A percentile compares a stretch with the other conserved stretches of the same genome.
Conservation (phyloP, 2,113 vertebrate species). For the Sinocyclocheilus rhinocerous region DNA sequence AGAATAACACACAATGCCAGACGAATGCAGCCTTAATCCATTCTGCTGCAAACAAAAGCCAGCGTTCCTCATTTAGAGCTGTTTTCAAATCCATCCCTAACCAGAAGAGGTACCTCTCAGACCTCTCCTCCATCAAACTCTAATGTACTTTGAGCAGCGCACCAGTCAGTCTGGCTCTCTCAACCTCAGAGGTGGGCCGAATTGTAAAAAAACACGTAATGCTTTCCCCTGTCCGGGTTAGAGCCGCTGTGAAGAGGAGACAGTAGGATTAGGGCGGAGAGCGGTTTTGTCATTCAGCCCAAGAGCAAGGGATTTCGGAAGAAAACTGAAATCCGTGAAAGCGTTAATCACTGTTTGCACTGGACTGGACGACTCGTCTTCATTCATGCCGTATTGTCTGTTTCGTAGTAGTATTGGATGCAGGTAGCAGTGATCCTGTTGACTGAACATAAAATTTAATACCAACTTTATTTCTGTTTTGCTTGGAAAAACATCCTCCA, state of each 20-base stretch:
- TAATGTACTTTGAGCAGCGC: background rate
- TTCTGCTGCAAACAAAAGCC: constrained; percentile 31
- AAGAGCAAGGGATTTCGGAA: constrained; percentile 62
- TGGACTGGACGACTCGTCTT: background rate
- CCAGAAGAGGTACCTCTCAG: background rate
- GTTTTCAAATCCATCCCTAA: background rate
- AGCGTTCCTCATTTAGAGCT: background rate
- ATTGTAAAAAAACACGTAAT: too few species aligned
- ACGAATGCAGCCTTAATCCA: constrained; percentile 44
- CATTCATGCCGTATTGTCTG: background rate
- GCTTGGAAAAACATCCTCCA: background rate
- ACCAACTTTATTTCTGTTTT: background rate
- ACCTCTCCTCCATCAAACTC: too few species aligned
- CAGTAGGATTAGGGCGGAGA: constrained; percentile 20
- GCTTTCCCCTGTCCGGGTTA: too few species aligned
- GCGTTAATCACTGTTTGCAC: constrained; percentile 61
- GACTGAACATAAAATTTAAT: background rate
- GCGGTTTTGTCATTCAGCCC: constrained; percentile 49
- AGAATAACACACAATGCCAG: constrained; percentile 45
- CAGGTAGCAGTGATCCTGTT: constrained; percentile 4
- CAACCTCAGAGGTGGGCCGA: background rate
- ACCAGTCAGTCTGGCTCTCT: constrained; percentile 11
- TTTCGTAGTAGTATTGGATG: background rate
- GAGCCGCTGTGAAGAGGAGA: background rate
- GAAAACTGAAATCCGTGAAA: constrained; percentile 67